Evolutionary conservation across 2,797 vertebrate species (phyloP), one percentile per base, ranked within the genome.

Genomic region (Sebastes cheni): DNA sequence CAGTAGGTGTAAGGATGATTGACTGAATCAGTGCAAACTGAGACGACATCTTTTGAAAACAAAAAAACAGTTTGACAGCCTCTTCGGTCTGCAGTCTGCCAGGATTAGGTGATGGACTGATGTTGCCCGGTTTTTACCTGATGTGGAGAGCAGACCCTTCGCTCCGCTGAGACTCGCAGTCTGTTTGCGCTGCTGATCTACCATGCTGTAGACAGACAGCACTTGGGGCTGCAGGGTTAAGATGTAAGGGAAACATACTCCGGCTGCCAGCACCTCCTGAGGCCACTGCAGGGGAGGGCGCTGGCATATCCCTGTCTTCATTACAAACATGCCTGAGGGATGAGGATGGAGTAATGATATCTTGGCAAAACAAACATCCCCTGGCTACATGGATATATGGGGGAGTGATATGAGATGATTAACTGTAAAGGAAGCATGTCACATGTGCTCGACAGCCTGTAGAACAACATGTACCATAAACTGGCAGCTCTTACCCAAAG

Each of bases 141-240:
- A 59, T 32, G 82, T 88, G 20, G 90, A 83, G 66, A 86, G 74
- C 36, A 95, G 92, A 52, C 91, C 92, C 69, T 81, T 90, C 3
- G 82, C 91, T 62, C 82, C 88, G 1, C 81, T 87, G 71, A 95
- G 71, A 75, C 79, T 67, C 60, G 93, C 42, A 18, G 86, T 93
- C 89, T 96, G 95, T 85, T 96, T 95, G 71, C 72, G 72, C 76
- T 90, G 85, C 86, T 95, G 94, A 87, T 96, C 95, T 67, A 96
- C 82, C 81, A 94, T 82, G 85, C 95, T 96, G 91, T 93, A 94
- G 79, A 95, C 80, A 36, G 86, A 89, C 70, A 96, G 75, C 70
- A 79, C 69, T 72, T 91, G 87, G 36, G 89, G 85, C 86, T 91
- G 88, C 66, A 95, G 87, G 64, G 82, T 83, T 46, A 95, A 67